Percentiles rank a stretch among this genome's conserved stretches.
Evolutionary conservation across 2,888 invertebrate genomes (phyloP).

Genomic region (Parasteatoda lunata): DNA sequence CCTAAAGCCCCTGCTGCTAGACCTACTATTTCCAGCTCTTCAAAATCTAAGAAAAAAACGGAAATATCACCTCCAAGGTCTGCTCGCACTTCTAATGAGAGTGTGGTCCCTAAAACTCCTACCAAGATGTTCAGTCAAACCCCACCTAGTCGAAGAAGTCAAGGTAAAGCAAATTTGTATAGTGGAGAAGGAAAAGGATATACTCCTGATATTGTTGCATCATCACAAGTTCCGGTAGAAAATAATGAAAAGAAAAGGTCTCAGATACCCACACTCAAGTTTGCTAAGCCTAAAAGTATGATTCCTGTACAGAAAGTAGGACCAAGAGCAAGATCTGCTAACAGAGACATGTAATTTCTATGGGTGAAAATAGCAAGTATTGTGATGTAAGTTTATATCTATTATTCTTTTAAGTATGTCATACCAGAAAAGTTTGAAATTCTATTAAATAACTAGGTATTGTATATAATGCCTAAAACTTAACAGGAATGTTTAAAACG

Average conservation of each 20-base stretch:
- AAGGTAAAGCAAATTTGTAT: constrained; percentile 22
- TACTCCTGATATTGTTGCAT: constrained; percentile 23
- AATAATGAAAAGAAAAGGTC: constrained; percentile 49
- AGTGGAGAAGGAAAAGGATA: constrained; percentile 16
- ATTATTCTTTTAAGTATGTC: too few relatives aligned
- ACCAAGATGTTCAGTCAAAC: constrained; percentile 35
- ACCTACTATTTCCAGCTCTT: constrained; percentile 53
- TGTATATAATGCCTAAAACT: too few relatives aligned
- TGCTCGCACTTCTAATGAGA: constrained; percentile 6
- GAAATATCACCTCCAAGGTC: constrained; percentile 38
- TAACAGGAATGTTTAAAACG: too few relatives aligned
- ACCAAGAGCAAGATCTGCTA: constrained; percentile 58
- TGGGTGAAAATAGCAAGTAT: constrained; percentile 26
- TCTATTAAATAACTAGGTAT: too few relatives aligned
- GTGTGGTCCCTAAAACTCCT: constrained; percentile 47
- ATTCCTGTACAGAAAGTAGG: constrained; percentile 59
- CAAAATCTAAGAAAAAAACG: constrained; percentile 51
- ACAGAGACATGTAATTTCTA: constrained; percentile 59
- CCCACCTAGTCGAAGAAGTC: constrained; percentile 17
- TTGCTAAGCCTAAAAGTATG: constrained; percentile 55
- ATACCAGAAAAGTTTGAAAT: too few relatives aligned
- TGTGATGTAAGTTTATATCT: neutral
- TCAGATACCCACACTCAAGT: constrained; percentile 56
- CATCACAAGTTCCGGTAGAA: constrained; percentile 22
- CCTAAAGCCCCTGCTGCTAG: constrained; percentile 20